Conservation (phyloP, 2,888 invertebrate genomes). For the Eledone cirrhosa region DNA sequence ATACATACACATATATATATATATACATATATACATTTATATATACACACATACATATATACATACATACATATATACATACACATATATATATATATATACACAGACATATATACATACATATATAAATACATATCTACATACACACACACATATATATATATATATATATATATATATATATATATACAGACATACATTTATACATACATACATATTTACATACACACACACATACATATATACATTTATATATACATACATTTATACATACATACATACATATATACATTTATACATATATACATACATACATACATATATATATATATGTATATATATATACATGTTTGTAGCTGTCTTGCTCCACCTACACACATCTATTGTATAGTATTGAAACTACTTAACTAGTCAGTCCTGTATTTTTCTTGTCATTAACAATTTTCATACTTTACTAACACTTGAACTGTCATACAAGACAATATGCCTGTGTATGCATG, state of each 20-base stretch:
- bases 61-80: background rate
- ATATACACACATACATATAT: background rate
- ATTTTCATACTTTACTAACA: no score
- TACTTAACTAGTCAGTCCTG: no score
- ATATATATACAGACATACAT: background rate
- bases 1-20: background rate
- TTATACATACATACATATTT: background rate
- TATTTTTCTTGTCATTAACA: no score
- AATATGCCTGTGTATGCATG: no score
- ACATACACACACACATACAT: background rate
- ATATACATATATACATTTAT: background rate
- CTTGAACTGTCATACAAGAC: no score
- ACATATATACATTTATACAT: background rate
- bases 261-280: background rate
- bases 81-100: background rate
- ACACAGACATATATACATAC: background rate
- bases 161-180: background rate
- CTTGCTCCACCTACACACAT: no score
- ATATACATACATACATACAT: no score
- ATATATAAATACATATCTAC: background rate
- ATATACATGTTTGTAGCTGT: no score
- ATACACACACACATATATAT: background rate
- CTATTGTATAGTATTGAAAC: no score
- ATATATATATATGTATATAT: no score
- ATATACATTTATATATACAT: background rate